phyloP scores from a whole-genome alignment of 2,113 vertebrate genomes.

The Apistogramma diplotaenia region DNA sequence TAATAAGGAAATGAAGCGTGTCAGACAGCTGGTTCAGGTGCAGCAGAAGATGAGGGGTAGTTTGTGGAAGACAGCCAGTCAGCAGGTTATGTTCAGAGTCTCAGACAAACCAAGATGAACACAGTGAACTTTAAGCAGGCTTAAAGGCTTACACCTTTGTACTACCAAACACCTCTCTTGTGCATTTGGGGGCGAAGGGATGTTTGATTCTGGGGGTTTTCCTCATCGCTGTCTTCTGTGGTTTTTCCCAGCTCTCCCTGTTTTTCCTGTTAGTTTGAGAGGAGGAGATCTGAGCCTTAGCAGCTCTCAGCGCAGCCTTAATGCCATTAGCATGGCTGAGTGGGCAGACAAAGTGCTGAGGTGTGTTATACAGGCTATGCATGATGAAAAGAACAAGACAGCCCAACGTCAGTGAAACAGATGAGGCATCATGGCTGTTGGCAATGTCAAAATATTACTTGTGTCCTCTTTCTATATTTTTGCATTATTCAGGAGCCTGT shows the following conservation, averaged over 20 bases:
- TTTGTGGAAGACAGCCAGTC: neutral
- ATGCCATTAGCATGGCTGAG: constrained; percentile 54
- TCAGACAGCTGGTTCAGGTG: neutral
- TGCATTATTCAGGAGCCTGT: neutral
- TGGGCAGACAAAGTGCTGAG: constrained; percentile 40
- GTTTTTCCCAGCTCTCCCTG: neutral
- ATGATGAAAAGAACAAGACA: constrained; percentile 27
- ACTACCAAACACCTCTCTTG: neutral
- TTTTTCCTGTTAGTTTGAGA: neutral
- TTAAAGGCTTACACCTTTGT: neutral
- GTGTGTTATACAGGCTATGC: constrained; percentile 1
- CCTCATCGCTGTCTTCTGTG: neutral
- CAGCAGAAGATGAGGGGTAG: neutral
- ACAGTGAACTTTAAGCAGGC: neutral
- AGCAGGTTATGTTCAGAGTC: neutral
- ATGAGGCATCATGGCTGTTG: constrained; percentile 21
- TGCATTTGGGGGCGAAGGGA: neutral
- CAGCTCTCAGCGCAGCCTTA: constrained; percentile 3
- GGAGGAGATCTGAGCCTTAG: neutral
- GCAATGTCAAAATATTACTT: constrained; percentile 26
- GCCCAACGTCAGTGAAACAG: constrained; percentile 11
- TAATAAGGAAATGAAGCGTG: neutral
- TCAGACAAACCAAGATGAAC: neutral
- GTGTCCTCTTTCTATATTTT: neutral
- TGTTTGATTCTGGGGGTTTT: neutral